These are phyloP conservation scores for Notarius quadriscutis DNA, from an alignment of 2,113 vertebrate genomes.

Conservation along the genomic window DNA sequence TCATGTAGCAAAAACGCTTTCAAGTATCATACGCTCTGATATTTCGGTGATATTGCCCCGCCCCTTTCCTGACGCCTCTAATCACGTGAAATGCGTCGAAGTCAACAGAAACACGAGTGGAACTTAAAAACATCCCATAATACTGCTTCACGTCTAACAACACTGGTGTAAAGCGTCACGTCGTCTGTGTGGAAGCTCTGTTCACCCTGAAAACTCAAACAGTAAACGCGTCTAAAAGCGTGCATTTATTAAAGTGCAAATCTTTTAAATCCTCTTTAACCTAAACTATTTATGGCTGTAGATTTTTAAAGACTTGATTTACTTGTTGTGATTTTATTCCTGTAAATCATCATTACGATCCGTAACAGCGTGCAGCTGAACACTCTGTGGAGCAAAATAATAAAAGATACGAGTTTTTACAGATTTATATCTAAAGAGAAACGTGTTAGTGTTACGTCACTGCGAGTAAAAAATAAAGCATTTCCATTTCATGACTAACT, in stretches of 20 bases:
- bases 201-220: neutral
- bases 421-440: neutral
- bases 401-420: too few species aligned
- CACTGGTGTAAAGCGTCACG: too few species aligned
- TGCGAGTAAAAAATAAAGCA: neutral
- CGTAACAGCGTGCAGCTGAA: too few species aligned
- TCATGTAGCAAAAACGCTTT: too few species aligned
- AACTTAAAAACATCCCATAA: too few species aligned
- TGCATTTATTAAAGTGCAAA: too few species aligned
- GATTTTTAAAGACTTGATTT: neutral
- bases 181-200: neutral
- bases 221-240: too few species aligned
- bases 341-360: neutral
- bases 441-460: neutral
- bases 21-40: too few species aligned
- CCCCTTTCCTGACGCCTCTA: neutral
- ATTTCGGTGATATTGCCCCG: too few species aligned
- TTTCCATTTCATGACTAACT: neutral
- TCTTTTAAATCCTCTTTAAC: neutral
- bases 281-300: neutral
- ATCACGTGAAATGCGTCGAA: neutral
- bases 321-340: neutral
- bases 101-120: too few species aligned
- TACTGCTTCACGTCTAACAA: too few species aligned
- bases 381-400: too few species aligned